phyloP scores from a whole-genome alignment of 2,888 invertebrate genomes.

The Pristionchus arcanus region DNA sequence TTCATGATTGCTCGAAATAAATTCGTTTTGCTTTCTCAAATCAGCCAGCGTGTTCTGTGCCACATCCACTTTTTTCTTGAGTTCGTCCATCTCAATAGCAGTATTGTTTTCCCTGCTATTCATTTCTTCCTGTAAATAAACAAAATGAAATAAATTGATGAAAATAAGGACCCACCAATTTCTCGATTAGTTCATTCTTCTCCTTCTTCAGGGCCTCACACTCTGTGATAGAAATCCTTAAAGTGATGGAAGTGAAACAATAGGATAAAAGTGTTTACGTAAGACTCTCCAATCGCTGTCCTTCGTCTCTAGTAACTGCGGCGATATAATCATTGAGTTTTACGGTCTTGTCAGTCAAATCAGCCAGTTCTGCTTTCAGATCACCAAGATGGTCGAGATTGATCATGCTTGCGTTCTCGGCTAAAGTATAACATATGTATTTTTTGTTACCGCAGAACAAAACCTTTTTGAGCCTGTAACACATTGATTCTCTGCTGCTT shows the following conservation, averaged over 20 bases:
- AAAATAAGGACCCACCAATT: not conserved
- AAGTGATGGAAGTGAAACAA: not conserved
- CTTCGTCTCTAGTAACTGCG: not conserved
- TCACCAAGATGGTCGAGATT: not conserved
- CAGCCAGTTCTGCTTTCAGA: not conserved
- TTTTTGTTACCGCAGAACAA: not conserved
- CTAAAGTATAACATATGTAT: not conserved
- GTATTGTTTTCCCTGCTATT: not conserved
- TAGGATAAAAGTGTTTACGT: not conserved
- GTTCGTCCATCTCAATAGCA: not conserved
- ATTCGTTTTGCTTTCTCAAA: not conserved
- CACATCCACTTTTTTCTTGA: not conserved
- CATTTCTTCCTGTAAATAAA: constrained; percentile 5
- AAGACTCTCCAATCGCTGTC: not conserved
- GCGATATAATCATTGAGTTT: not conserved
- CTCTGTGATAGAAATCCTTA: not conserved
- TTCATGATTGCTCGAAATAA: not conserved
- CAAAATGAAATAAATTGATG: not conserved
- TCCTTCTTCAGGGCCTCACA: not conserved
- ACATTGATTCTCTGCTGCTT: not conserved
- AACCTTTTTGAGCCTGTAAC: not conserved
- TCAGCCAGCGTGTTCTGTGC: not conserved
- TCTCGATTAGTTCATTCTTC: not conserved
- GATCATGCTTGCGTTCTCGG: not conserved
- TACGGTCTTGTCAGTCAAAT: not conserved